Conservation (phyloP, 2,888 invertebrate genomes). For the Psylliodes chrysocephalus region DNA sequence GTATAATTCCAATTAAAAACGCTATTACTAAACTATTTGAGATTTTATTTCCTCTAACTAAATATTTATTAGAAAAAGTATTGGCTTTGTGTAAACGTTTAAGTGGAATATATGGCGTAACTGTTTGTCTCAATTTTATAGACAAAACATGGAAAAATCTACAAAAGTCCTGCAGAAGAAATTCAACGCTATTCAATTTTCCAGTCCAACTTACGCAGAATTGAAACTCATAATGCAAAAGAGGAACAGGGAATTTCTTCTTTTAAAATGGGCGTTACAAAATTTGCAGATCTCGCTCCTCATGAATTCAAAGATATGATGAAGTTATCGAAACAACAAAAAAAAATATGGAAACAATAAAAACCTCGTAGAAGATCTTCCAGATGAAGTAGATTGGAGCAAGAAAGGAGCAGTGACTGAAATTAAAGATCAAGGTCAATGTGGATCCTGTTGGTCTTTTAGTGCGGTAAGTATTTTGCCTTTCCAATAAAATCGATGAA, state of each 20-base stretch:
- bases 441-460: conserved; percentile 49
- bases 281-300: conserved; percentile 44
- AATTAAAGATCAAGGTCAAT: conserved; percentile 46
- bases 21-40: no score
- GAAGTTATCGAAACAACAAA: conserved; percentile 1
- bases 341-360: background rate
- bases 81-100: no score
- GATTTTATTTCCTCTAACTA: no score
- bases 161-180: conserved; percentile 22
- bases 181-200: conserved; percentile 18
- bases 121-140: conserved; percentile 1
- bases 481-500: background rate
- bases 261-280: conserved; percentile 33
- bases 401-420: conserved; percentile 44
- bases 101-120: no score
- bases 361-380: conserved; percentile 16
- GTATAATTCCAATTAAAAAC: no score
- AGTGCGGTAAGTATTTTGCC: conserved; percentile 40
- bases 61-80: no score
- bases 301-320: conserved; percentile 42
- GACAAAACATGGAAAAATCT: conserved; percentile 17
- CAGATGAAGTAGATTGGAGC: conserved; percentile 47
- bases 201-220: conserved; percentile 12
- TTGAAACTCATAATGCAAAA: conserved; percentile 25
- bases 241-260: conserved; percentile 15